phyloP scores from a whole-genome alignment of 2,797 vertebrate species.

The Gymnopithys bicolor region DNA sequence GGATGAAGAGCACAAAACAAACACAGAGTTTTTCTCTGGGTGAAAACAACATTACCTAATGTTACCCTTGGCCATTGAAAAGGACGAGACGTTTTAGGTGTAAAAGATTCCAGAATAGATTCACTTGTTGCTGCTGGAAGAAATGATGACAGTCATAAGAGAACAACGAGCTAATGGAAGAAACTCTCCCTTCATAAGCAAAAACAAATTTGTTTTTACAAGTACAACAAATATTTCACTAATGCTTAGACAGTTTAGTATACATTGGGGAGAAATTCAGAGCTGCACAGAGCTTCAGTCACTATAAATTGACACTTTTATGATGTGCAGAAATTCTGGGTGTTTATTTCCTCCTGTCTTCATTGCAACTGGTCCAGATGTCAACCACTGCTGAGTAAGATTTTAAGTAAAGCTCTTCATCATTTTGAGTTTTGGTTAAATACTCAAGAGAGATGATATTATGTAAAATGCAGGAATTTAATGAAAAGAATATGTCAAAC shows the following conservation, averaged over 20 bases:
- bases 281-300: neutral
- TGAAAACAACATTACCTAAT: constrained; percentile 81
- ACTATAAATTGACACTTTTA: neutral
- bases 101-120: constrained; percentile 77
- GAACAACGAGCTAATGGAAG: constrained; percentile 44
- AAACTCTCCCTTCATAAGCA: constrained; percentile 35
- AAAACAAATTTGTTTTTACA: constrained; percentile 28
- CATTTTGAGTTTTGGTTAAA: neutral
- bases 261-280: constrained; percentile 23
- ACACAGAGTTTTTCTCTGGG: constrained; percentile 52
- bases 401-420: neutral
- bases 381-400: neutral
- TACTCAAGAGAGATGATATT: neutral
- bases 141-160: constrained; percentile 76
- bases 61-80: constrained; percentile 81
- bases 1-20: constrained; percentile 65
- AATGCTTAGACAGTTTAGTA: constrained; percentile 1
- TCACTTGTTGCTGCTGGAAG: constrained; percentile 80
- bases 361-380: neutral
- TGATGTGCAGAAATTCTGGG: neutral
- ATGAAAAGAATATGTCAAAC: neutral
- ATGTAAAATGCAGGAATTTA: neutral
- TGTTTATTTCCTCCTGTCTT: neutral
- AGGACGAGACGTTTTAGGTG: constrained; percentile 78
- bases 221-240: neutral